phyloP scores from a whole-genome alignment of 2,888 invertebrate genomes.

The Venusia cambrica region DNA sequence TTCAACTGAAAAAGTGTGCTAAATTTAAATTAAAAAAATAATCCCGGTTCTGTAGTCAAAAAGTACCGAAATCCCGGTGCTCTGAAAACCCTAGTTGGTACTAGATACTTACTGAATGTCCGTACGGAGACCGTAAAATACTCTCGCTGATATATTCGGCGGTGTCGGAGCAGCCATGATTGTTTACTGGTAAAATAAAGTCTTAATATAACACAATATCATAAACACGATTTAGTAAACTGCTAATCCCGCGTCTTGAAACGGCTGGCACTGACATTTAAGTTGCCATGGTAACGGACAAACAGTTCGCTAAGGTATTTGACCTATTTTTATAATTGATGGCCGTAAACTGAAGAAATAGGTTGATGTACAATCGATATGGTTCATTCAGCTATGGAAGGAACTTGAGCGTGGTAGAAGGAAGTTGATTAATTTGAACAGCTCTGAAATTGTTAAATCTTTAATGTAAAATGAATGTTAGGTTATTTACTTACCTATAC shows the following conservation, averaged over 20 bases:
- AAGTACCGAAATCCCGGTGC: no score
- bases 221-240: constrained; percentile 31
- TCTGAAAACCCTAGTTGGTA: no score
- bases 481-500: no score
- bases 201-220: constrained; percentile 35
- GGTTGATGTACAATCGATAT: constrained; percentile 13
- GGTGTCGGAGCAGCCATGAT: constrained; percentile 56
- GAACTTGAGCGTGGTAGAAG: no score
- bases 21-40: no score
- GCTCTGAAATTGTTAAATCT: no score
- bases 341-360: constrained; percentile 5
- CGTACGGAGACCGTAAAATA: constrained; percentile 84
- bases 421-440: no score
- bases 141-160: constrained; percentile 80
- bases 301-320: constrained; percentile 19
- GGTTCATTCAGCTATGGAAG: no score
- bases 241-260: constrained; percentile 19
- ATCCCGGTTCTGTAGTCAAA: no score
- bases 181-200: constrained; percentile 30
- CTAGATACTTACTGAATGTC: constrained; percentile 71
- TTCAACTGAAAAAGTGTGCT: no score
- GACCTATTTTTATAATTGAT: constrained; percentile 15
- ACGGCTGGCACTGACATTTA: constrained; percentile 17
- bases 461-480: no score
- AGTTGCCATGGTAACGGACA: constrained; percentile 27